phyloP scores from a whole-genome alignment of 2,113 vertebrate species.

The Sebastes fasciatus region DNA sequence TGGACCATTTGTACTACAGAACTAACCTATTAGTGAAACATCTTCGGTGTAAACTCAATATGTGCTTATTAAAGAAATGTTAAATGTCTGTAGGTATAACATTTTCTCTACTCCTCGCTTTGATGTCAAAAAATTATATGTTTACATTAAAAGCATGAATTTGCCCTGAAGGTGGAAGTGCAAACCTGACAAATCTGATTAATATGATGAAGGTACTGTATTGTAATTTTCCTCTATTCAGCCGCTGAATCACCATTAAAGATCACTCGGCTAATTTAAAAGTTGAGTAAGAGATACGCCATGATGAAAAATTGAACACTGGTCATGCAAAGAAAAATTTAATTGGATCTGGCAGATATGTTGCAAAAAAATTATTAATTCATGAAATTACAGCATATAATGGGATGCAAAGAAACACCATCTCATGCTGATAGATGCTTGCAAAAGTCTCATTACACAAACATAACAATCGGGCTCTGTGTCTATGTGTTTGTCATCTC shows the following conservation, averaged over 20 bases:
- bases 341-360: slow-evolving; percentile 71
- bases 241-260: slow-evolving; percentile 44
- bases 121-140: neutral
- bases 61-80: neutral
- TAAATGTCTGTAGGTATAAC: neutral
- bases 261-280: slow-evolving; percentile 42
- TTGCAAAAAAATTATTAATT: slow-evolving; percentile 69
- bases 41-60: neutral
- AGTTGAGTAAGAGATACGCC: slow-evolving; percentile 58
- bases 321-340: slow-evolving; percentile 69
- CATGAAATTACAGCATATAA: slow-evolving; percentile 61
- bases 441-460: slow-evolving; percentile 53
- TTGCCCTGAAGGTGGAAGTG: neutral
- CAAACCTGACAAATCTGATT: slow-evolving; percentile 37
- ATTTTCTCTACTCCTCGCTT: neutral
- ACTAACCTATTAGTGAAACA: neutral
- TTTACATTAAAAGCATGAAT: neutral
- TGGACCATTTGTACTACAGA: neutral
- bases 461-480: slow-evolving; percentile 49
- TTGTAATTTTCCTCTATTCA: slow-evolving; percentile 42
- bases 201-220: slow-evolving; percentile 7
- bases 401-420: slow-evolving; percentile 57
- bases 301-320: slow-evolving; percentile 59
- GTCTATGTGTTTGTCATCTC: slow-evolving; percentile 30
- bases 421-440: slow-evolving; percentile 52